Evolutionary conservation across 1,140 invertebrate genomes (phyloP).

Genomic region (Ostrea edulis): DNA sequence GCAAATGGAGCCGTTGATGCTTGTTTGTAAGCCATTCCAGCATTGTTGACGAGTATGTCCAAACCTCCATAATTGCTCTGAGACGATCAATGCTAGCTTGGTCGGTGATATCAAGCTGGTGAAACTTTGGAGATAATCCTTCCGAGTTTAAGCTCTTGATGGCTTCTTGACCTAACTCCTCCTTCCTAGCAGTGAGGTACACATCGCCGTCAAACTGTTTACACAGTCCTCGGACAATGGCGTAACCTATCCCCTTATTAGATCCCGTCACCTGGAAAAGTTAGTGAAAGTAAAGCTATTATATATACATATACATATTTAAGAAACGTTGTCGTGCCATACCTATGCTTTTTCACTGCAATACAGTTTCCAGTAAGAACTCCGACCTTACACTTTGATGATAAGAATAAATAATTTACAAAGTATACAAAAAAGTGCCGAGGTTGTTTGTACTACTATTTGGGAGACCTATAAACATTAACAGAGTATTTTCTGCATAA

Average conservation of each 20-base stretch:
- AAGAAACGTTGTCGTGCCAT: too few relatives aligned
- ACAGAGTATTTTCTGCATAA: too few relatives aligned
- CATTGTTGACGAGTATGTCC: slow-evolving; percentile 92
- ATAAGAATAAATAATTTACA: too few relatives aligned
- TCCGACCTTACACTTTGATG: too few relatives aligned
- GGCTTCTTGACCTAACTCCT: slow-evolving; percentile 81
- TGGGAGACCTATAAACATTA: too few relatives aligned
- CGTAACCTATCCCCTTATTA: slow-evolving; percentile 89
- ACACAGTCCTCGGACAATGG: slow-evolving; percentile 85
- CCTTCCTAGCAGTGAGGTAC: slow-evolving; percentile 83
- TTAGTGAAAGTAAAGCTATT: not conserved
- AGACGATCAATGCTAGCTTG: slow-evolving; percentile 83
- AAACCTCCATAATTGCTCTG: slow-evolving; percentile 85
- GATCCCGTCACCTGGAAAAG: slow-evolving; percentile 84
- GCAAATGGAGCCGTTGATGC: slow-evolving; percentile 83
- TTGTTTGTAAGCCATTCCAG: slow-evolving; percentile 87
- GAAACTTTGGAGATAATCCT: slow-evolving; percentile 82
- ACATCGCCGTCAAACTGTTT: slow-evolving; percentile 84
- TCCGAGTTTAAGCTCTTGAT: slow-evolving; percentile 81
- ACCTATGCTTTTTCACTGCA: too few relatives aligned
- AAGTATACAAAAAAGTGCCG: too few relatives aligned
- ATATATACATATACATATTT: too few relatives aligned
- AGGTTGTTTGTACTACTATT: too few relatives aligned
- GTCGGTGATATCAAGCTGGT: slow-evolving; percentile 85
- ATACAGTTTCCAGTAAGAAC: too few relatives aligned